A percentile compares a stretch with the other conserved stretches of the same genome.
phyloP scores from a whole-genome alignment of 2,888 invertebrate species.

The Mythimna loreyi region DNA sequence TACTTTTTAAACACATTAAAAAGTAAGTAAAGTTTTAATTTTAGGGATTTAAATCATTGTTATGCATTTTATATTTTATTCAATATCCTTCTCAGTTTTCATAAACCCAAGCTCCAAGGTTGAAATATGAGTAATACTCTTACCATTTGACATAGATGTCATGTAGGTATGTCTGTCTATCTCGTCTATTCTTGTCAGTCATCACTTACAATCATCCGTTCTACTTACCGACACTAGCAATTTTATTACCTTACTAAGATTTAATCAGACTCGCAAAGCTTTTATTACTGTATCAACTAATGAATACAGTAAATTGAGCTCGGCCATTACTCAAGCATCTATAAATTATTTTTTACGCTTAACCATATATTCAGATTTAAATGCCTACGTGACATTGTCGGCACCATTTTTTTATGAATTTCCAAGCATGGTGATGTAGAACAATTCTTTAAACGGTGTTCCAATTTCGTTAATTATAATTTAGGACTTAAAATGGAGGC shows the following conservation, averaged over 20 bases:
- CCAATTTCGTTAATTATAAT: slow-evolving; percentile 50
- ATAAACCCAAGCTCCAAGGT: too few relatives aligned
- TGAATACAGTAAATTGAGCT: slow-evolving; percentile 6
- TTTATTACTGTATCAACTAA: slow-evolving; percentile 19
- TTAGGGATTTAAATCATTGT: too few relatives aligned
- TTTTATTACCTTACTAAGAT: slow-evolving; percentile 2
- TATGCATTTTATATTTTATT: too few relatives aligned
- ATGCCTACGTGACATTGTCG: slow-evolving; percentile 16
- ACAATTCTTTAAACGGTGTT: slow-evolving; percentile 38
- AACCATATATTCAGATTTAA: slow-evolving; percentile 25
- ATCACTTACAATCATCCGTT: too few relatives aligned
- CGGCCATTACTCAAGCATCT: slow-evolving; percentile 10
- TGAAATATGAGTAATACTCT: neutral
- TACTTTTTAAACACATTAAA: too few relatives aligned
- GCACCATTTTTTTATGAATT: slow-evolving; percentile 33
- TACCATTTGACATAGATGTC: neutral
- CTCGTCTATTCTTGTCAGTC: too few relatives aligned
- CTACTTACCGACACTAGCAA: neutral
- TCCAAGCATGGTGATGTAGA: slow-evolving; percentile 19
- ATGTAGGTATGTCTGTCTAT: too few relatives aligned
- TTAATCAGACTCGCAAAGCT: neutral
- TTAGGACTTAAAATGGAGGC: slow-evolving; percentile 38
- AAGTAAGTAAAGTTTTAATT: too few relatives aligned
- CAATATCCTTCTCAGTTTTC: too few relatives aligned
- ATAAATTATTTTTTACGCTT: slow-evolving; percentile 3